Evolutionary conservation across 2,797 vertebrate species (phyloP), one percentile per base, ranked within the genome.

Genomic region (Vireo griseus): DNA sequence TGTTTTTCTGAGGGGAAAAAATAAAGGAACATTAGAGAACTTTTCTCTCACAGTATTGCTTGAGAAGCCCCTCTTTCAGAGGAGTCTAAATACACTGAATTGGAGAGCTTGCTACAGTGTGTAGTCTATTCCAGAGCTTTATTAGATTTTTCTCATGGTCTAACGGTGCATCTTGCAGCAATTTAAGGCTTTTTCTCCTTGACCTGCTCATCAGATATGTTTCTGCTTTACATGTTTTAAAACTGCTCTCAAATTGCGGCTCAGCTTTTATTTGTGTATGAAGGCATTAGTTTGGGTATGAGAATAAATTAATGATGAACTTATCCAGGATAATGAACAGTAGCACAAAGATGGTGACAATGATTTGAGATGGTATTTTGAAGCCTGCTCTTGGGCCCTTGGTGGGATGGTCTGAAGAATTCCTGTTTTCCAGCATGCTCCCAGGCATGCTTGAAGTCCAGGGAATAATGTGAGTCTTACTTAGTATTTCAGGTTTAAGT

Each of bases 321-420:
- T 52, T 72, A 51, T 14, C 10, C 24, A 26, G 20, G 81, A 24
- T 22, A 63, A 44, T 0, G 5, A 59, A 31, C 9, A n/a, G 26
- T 20, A 50, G 28, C 16, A 42, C 28, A 24, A 29, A 79, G 42
- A 31, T 1, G 0, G 8, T 45, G 52, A 19, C 0, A 4, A 1
- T 44, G n/a, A n/a, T 48, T 63, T 40, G 72, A 48, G 63, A 13
- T 0, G 4, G 16, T 58, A 20, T 59, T 72, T 78, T 59, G 58
- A 79, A 88, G 16, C 33, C 25, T 40, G 8, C 13, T 55, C 29
- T 67, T 9, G 3, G 17, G 13, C 29, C 16, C 22, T 42, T 2
- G 3, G 3, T 74, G 65, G 20, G 26, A 17, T 48, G 7, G 15
- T 59, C 17, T 44, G 59, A 77, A 55, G 14, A 7, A 44, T 25